Evolutionary conservation across 1,140 invertebrate genomes (phyloP), one percentile per base, ranked within the genome.

Genomic region (Drosophila nikananu): DNA sequence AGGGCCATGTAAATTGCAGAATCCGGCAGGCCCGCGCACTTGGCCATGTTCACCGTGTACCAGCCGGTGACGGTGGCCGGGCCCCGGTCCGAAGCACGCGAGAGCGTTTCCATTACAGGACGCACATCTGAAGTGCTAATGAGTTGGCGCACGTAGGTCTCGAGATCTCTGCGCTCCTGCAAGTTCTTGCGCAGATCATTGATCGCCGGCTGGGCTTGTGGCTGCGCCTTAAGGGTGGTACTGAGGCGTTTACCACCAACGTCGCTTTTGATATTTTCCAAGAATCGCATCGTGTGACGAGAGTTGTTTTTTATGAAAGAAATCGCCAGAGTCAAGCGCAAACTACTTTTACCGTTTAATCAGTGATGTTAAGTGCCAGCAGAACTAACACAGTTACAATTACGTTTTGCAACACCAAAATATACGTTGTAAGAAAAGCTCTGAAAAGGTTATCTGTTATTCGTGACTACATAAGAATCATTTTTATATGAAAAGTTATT

Each of bases 41-140:
- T 51, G 37, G 32, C 17, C 3, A 84, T 48, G 15, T 19, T 48
- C 3, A 84, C 82, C 1, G 81, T 81, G 10, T 32, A 62, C 81
- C 81, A 84, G 19, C 72, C 63, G 30, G 63, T 71, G 8, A 68
- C 67, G 12, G 64, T 68, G 32, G 39, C 37, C 21, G 66, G 13
- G 23, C 49, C 39, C 3, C 23, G 6, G 8, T 71, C 49, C 60
- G 61, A 39, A 2, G 8, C 35, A 17, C 21, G n/a, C 4, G 62
- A 70, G 15, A 73, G 49, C 10, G 42, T 51, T 5, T 73, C 67
- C 52, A 72, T 55, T 21, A 72, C 15, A 1, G 21, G 27, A 8
- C n/a, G 13, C 17, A 73, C 37, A 10, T 49, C 7, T 3, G 27
- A 25, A 5, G 27, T 55, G 2, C 8, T 49, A n/a, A 59, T 23